These are phyloP conservation scores for Metopia argyrocephala DNA, from an alignment of 2,888 invertebrate genomes.

Conservation along the genomic window DNA sequence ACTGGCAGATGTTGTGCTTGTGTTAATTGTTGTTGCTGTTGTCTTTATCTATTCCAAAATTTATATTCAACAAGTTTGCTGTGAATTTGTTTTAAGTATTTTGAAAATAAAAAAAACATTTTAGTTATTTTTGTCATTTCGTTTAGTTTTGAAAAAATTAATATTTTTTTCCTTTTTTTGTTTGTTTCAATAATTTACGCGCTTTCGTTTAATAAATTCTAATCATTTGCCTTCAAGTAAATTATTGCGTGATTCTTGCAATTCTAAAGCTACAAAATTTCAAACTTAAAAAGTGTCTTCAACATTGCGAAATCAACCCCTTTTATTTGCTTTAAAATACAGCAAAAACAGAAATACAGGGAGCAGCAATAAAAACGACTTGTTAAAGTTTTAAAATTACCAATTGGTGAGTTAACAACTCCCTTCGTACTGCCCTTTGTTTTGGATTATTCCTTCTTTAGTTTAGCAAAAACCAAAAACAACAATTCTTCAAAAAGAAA, in stretches of 20 bases:
- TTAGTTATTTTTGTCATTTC: constrained; percentile 15
- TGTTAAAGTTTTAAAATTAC: too few species aligned
- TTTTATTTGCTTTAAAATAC: too few species aligned
- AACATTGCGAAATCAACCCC: too few species aligned
- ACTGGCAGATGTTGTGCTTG: background rate
- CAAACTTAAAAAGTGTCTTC: too few species aligned
- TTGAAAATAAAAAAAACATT: background rate
- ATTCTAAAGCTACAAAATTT: too few species aligned
- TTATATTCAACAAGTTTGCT: background rate
- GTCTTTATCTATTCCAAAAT: background rate
- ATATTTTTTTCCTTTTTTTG: constrained; percentile 3
- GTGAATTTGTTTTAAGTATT: background rate
- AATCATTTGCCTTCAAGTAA: constrained; percentile 30
- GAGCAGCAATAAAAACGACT: background rate
- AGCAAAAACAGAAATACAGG: background rate
- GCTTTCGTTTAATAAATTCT: constrained; percentile 13
- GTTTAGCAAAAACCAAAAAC: too few species aligned
- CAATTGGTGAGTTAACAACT: too few species aligned
- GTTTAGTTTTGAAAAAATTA: constrained; percentile 14
- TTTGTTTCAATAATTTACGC: constrained; percentile 24
- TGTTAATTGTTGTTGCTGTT: background rate
- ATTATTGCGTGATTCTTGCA: too few species aligned
- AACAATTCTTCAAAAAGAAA: too few species aligned
- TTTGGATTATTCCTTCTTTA: too few species aligned
- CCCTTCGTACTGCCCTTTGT: too few species aligned